These are phyloP conservation scores for Stichopus chloronotus DNA, from an alignment of 35 echinoderm and acorn worm species.

Conservation along the genomic window DNA sequence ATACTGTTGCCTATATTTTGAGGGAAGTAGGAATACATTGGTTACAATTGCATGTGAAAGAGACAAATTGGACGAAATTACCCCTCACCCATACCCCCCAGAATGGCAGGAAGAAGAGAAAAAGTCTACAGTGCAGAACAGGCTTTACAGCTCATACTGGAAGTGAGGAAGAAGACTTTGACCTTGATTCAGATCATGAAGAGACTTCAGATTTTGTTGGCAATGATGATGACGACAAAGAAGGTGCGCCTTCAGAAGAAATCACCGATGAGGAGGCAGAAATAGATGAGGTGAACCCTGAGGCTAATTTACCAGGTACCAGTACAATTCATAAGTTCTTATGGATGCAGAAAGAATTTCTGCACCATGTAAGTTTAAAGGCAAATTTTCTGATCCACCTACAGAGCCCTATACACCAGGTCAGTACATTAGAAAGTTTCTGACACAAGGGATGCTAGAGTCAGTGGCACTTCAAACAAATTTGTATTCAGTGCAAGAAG, in stretches of 20 bases:
- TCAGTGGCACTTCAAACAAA: not conserved
- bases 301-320: conserved; percentile 1
- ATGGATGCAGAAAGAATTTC: not conserved
- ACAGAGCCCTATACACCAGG: conserved; percentile 8
- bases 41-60: not conserved
- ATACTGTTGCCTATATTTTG: conserved; percentile 4
- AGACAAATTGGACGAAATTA: not conserved
- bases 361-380: not conserved
- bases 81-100: not conserved
- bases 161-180: conserved; percentile 9
- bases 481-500: conserved; percentile 22
- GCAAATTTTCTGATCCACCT: conserved; percentile 1
- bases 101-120: conserved; percentile 13
- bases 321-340: not conserved
- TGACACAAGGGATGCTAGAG: not conserved
- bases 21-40: not conserved
- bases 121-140: not conserved
- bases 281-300: not conserved
- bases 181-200: conserved; percentile 10
- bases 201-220: not conserved
- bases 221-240: not conserved
- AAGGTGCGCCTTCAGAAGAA: not conserved
- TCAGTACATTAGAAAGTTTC: not conserved
- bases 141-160: conserved; percentile 8
- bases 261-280: not conserved